Evolutionary conservation across 2,888 invertebrate genomes (phyloP).

Genomic region (Caenorhabditis auriculariae): DNA sequence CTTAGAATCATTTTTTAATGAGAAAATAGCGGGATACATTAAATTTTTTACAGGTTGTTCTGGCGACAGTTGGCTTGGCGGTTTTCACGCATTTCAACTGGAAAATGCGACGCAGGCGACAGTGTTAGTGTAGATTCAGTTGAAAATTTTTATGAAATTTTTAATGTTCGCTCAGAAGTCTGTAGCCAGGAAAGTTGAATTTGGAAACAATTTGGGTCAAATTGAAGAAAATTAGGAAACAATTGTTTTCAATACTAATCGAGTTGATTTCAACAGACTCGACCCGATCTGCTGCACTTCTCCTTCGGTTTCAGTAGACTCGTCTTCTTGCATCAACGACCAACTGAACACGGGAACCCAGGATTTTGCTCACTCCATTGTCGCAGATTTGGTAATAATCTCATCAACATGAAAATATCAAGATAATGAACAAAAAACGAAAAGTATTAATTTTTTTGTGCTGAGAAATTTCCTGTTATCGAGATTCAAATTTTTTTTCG

Average conservation of each 20-base stretch:
- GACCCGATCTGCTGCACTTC: slow-evolving; percentile 61
- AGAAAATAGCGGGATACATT: neutral
- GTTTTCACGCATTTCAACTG: slow-evolving; percentile 56
- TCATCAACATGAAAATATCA: neutral
- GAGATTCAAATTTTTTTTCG: too few relatives aligned
- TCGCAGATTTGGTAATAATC: slow-evolving; percentile 35
- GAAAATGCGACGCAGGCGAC: slow-evolving; percentile 58
- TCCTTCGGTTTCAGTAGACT: slow-evolving; percentile 48
- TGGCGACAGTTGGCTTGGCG: slow-evolving; percentile 58
- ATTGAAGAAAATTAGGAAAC: neutral
- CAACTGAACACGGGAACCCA: slow-evolving; percentile 48
- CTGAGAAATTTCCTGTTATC: too few relatives aligned
- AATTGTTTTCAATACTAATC: neutral
- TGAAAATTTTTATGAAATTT: neutral
- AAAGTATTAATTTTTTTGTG: too few relatives aligned
- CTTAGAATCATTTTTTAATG: neutral
- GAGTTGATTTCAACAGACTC: slow-evolving; percentile 31
- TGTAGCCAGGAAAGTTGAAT: neutral
- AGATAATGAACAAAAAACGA: too few relatives aligned
- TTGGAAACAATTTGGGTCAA: neutral
- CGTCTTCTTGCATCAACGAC: slow-evolving; percentile 51
- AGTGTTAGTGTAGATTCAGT: slow-evolving; percentile 34
- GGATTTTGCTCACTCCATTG: slow-evolving; percentile 45
- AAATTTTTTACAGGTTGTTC: slow-evolving; percentile 44
- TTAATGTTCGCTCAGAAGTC: too few relatives aligned